Conservation (phyloP, 2,113 vertebrate genomes). For the Spea multiplicata region DNA sequence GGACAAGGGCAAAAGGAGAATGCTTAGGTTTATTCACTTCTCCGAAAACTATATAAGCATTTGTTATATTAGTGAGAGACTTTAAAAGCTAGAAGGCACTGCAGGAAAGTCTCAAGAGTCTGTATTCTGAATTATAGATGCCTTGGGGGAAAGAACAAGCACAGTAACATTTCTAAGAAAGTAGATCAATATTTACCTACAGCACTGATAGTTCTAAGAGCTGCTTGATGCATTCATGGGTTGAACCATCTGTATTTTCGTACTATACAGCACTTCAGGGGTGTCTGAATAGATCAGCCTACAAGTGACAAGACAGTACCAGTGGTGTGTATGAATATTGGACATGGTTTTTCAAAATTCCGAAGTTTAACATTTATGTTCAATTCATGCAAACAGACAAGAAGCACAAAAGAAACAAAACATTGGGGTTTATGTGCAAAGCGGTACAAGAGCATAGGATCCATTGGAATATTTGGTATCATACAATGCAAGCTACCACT, state of each 20-base stretch:
- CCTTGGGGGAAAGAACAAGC: not conserved
- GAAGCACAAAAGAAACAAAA: no score
- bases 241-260: not conserved
- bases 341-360: not conserved
- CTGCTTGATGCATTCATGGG: slow-evolving; percentile 5
- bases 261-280: not conserved
- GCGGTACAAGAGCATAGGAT: no score
- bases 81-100: slow-evolving; percentile 17
- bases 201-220: slow-evolving; percentile 14
- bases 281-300: not conserved
- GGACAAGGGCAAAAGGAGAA: not conserved
- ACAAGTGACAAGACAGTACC: slow-evolving; percentile 2
- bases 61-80: not conserved
- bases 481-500: no score
- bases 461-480: no score
- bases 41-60: not conserved
- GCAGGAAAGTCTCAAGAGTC: not conserved
- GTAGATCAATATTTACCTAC: slow-evolving; percentile 33
- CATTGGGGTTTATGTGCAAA: no score
- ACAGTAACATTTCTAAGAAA: not conserved
- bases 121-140: slow-evolving; percentile 16
- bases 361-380: not conserved
- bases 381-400: not conserved
- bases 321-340: slow-evolving; percentile 4
- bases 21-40: not conserved